These are phyloP conservation scores for Anorthoa munda DNA, from an alignment of 2,888 invertebrate species.

Conservation along the genomic window DNA sequence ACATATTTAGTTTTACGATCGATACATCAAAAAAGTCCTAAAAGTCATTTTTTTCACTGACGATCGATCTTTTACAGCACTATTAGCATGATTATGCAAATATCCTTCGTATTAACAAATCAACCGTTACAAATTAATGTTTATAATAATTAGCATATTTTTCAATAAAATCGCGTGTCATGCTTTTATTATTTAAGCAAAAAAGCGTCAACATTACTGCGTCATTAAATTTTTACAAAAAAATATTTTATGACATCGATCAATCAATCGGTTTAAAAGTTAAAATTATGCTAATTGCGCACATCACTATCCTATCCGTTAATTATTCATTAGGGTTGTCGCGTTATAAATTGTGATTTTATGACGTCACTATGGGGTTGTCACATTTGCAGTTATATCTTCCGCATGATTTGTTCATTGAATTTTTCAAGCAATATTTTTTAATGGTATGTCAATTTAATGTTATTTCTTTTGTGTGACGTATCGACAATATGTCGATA, in stretches of 20 bases:
- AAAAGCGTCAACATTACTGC: constrained; percentile 76
- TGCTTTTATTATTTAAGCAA: constrained; percentile 75
- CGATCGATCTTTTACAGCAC: constrained; percentile 67
- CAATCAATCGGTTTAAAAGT: constrained; percentile 80
- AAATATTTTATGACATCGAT: constrained; percentile 85
- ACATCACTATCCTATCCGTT: constrained; percentile 70
- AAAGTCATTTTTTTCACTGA: constrained; percentile 85
- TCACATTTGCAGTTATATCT: constrained; percentile 84
- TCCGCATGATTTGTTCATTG: constrained; percentile 83
- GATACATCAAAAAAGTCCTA: constrained; percentile 85
- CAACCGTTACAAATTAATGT: constrained; percentile 91
- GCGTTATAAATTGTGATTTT: constrained; percentile 81
- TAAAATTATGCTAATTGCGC: constrained; percentile 82
- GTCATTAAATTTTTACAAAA: constrained; percentile 80
- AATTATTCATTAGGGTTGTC: constrained; percentile 85
- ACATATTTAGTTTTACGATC: constrained; percentile 82
- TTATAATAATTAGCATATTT: constrained; percentile 88
- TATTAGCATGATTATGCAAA: constrained; percentile 86
- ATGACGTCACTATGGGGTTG: constrained; percentile 78
- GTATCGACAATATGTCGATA: constrained; percentile 89
- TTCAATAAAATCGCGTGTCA: constrained; percentile 87
- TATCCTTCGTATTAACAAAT: constrained; percentile 85
- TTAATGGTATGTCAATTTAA: constrained; percentile 90
- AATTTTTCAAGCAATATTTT: constrained; percentile 88
- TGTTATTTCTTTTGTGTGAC: constrained; percentile 85